Evolutionary conservation across 2,797 vertebrate species (phyloP).

Genomic region (Acipenser transmontanus): DNA sequence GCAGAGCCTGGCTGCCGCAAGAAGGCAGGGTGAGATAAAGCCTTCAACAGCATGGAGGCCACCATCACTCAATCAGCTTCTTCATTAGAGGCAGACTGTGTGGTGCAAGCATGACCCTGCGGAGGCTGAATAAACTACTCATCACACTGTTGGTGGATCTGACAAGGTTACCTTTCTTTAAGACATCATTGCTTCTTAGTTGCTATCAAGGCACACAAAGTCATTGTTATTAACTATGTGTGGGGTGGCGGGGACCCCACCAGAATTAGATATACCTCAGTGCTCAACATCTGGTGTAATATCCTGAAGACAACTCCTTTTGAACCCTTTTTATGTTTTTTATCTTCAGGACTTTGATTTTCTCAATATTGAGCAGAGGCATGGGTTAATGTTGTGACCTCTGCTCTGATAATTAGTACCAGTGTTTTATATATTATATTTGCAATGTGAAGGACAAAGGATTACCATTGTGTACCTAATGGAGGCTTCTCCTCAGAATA

Average conservation of each 20-base stretch:
- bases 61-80: conserved; percentile 54
- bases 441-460: too few species aligned
- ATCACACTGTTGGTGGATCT: conserved; percentile 45
- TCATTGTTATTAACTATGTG: conserved; percentile 20
- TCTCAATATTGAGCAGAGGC: too few species aligned
- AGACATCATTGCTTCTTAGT: not conserved
- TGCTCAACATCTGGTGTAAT: too few species aligned
- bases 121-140: conserved; percentile 33
- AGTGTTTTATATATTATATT: too few species aligned
- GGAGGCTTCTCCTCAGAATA: too few species aligned
- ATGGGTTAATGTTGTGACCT: too few species aligned
- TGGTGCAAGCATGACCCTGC: conserved; percentile 21
- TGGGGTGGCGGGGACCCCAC: not conserved
- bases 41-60: conserved; percentile 30
- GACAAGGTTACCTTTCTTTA: conserved; percentile 40
- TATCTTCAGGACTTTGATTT: too few species aligned
- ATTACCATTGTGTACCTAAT: too few species aligned
- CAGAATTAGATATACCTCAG: not conserved
- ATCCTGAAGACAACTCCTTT: too few species aligned
- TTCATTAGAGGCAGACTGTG: conserved; percentile 53
- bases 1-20: conserved; percentile 46
- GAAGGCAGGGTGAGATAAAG: conserved; percentile 46
- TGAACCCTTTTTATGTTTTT: too few species aligned
- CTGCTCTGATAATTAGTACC: too few species aligned
- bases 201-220: conserved; percentile 22